Base-by-base conservation (phyloP, 2,113 vertebrate species). In the Fukomys damarensis region DNA sequence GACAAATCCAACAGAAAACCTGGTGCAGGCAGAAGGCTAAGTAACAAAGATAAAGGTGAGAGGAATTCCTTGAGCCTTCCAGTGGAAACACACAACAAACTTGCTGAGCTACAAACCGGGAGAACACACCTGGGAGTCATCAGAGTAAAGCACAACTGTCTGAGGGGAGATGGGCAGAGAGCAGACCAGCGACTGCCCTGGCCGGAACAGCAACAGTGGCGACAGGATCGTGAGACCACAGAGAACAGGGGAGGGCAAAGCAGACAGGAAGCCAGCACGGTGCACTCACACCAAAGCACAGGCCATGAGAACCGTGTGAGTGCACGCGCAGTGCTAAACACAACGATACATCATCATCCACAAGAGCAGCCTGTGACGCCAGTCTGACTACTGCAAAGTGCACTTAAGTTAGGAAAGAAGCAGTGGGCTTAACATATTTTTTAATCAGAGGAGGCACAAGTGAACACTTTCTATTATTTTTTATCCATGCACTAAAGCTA, bases 1-100 rank as follows among this genome's bases (percentile, higher is more conserved):
- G 30, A 59, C n/a, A 81, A 93, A 91, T 63, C 56, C 41, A 80
- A 93, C 43, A 70, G 30, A 92, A 96, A 92, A 95, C 41, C 24
- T 35, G 12, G 30, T 94, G 41, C 46, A 70, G 32, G 22, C 10
- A 54, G 22, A n/a, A 93, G n/a, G 24, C 9, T 93, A 49, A 24
- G 7, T 77, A 94, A 96, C 43, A 89, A 86, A 84, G 83, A 38
- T 76, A 84, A 38, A 93, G 72, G 28, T 90, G 59, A 95, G 24
- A 26, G 52, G 93, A 82, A 61, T 61, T 76, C 35, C 58, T 91
- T 82, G 24, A 77, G 43, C n/a, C 3, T 66, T 77, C 77, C 28
- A 43, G 46, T 49, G 13, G 49, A 86, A 82, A 85, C 13, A 93
- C 66, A 77, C 14, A 56, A 49, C 80, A 87, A 97, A 46, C 13